These are phyloP conservation scores for Diprion similis DNA, from an alignment of 1,140 invertebrate species.

Conservation along the genomic window DNA sequence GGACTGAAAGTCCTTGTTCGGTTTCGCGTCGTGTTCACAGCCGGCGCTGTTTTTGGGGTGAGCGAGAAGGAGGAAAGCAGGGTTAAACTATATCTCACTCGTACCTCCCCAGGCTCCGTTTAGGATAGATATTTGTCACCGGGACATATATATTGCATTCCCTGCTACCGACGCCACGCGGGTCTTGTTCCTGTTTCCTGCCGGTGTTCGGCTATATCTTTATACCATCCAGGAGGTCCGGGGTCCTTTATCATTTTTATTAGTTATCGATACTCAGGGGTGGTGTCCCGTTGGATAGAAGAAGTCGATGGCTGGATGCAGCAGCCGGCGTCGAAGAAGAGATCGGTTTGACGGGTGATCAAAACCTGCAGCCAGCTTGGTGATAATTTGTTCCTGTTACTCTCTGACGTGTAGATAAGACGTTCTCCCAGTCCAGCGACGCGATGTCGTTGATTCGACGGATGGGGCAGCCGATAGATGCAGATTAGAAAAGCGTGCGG, in stretches of 20 bases:
- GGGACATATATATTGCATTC: conserved; percentile 16
- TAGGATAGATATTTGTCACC: conserved; percentile 22
- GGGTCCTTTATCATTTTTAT: conserved; percentile 3
- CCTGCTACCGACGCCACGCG: background rate
- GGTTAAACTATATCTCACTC: conserved; percentile 18
- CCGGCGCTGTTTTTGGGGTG: too few species aligned
- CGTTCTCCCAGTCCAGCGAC: background rate
- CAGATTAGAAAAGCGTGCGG: background rate
- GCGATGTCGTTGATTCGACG: background rate
- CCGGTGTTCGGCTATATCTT: background rate
- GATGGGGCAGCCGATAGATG: background rate
- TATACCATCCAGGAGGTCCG: too few species aligned
- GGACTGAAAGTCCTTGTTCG: too few species aligned
- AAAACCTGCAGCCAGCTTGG: too few species aligned
- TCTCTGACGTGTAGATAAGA: too few species aligned
- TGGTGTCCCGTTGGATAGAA: background rate
- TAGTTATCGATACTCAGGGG: conserved; percentile 12
- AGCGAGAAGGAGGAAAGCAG: background rate
- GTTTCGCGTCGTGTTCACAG: too few species aligned
- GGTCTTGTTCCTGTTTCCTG: background rate
- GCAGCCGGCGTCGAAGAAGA: background rate
- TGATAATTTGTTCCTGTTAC: too few species aligned
- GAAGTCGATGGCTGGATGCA: background rate
- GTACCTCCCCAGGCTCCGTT: conserved; percentile 4
- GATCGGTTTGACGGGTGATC: too few species aligned